Conservation (phyloP, 2,888 invertebrate genomes). For the Cataglyphis livida region DNA sequence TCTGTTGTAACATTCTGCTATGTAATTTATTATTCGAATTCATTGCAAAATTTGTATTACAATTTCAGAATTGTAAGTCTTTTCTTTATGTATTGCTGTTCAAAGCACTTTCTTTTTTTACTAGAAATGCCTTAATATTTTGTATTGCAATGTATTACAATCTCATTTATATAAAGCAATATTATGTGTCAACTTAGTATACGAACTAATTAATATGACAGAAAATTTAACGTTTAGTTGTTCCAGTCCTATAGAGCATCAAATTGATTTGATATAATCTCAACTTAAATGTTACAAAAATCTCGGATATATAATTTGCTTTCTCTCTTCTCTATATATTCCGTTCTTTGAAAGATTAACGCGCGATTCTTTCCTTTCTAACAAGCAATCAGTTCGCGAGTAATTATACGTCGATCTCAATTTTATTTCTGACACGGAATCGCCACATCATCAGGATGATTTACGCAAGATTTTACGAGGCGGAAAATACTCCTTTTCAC, state of each 20-base stretch:
- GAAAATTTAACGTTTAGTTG: not conserved
- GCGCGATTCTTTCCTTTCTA: conserved; percentile 48
- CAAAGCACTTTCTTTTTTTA: not conserved
- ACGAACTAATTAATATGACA: not conserved
- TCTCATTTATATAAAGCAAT: conserved; percentile 7
- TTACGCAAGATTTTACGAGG: conserved; percentile 26
- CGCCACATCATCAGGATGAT: conserved; percentile 10
- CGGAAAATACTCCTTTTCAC: conserved; percentile 30
- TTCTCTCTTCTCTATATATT: conserved; percentile 30
- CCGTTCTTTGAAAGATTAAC: conserved; percentile 10
- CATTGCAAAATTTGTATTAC: not conserved
- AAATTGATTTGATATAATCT: conserved; percentile 19
- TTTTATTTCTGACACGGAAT: conserved; percentile 61
- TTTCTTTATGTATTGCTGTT: not conserved
- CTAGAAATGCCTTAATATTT: not conserved
- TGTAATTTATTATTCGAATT: not conserved
- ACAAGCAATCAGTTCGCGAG: conserved; percentile 62
- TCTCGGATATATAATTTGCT: conserved; percentile 16
- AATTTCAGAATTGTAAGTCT: not conserved
- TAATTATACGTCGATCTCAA: conserved; percentile 69
- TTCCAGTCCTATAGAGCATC: not conserved
- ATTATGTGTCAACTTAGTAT: conserved; percentile 5
- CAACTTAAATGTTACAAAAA: conserved; percentile 5
- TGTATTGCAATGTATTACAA: conserved; percentile 5
- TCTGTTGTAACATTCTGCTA: not conserved